These are phyloP conservation scores for Helicorthomorpha holstii DNA, from an alignment of 1,140 invertebrate genomes.

Conservation along the genomic window DNA sequence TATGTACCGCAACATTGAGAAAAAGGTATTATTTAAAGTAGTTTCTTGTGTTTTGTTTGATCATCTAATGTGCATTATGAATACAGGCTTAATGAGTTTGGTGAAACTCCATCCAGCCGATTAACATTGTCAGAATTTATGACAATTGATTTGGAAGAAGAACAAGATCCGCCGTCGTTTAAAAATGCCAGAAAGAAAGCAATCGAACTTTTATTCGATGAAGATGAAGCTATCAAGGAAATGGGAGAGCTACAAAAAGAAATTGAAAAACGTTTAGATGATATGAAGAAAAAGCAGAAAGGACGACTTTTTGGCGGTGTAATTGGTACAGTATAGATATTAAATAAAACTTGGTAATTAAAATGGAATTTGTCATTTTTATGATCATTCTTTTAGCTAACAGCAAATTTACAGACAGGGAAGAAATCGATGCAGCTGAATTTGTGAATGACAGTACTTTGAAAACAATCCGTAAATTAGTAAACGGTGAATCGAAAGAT, in stretches of 20 bases:
- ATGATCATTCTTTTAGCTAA: no score
- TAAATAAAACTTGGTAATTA: slow-evolving; percentile 14
- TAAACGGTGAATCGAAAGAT: neutral
- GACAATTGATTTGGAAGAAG: slow-evolving; percentile 88
- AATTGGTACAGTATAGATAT: slow-evolving; percentile 8
- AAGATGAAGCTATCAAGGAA: slow-evolving; percentile 26
- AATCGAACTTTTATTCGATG: slow-evolving; percentile 42
- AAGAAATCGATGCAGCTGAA: slow-evolving; percentile 1
- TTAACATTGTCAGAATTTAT: slow-evolving; percentile 94
- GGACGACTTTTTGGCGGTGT: slow-evolving; percentile 12
- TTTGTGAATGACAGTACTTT: slow-evolving; percentile 16
- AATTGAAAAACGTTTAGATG: slow-evolving; percentile 45
- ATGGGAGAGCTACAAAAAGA: slow-evolving; percentile 25
- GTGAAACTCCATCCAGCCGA: slow-evolving; percentile 75
- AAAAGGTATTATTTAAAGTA: no score
- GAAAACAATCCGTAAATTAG: slow-evolving; percentile 12
- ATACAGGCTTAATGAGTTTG: slow-evolving; percentile 80
- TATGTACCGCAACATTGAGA: no score
- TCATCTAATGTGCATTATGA: no score
- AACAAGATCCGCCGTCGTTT: slow-evolving; percentile 89
- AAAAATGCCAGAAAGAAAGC: slow-evolving; percentile 74
- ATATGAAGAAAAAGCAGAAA: slow-evolving; percentile 37
- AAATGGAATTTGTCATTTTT: no score
- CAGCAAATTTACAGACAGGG: neutral
- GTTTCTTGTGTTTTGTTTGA: no score